These are phyloP conservation scores for Mycetomoellerius zeteki DNA, from an alignment of 1,140 invertebrate genomes.

Conservation along the genomic window DNA sequence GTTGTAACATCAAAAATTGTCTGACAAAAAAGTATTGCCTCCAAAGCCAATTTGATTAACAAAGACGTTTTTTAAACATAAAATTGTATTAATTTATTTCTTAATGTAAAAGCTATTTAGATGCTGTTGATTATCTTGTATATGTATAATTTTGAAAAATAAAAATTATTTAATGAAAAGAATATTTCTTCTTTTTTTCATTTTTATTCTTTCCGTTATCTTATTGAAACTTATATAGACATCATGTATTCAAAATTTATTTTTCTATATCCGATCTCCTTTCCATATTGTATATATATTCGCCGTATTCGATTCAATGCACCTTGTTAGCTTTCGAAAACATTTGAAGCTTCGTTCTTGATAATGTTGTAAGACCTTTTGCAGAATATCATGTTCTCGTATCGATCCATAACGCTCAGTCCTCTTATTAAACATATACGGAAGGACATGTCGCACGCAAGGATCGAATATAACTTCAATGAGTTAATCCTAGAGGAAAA, in stretches of 20 bases:
- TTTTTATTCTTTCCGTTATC: neutral
- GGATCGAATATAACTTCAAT: conserved; percentile 47
- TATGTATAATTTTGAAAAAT: neutral
- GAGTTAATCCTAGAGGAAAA: conserved; percentile 64
- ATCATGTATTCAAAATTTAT: conserved; percentile 18
- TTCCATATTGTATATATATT: neutral
- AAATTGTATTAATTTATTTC: neutral
- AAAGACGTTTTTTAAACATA: neutral
- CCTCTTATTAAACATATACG: conserved; percentile 65
- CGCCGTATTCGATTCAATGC: neutral
- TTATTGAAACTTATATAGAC: neutral
- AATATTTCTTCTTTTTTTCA: neutral
- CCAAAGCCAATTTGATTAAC: neutral
- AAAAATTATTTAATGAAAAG: conserved; percentile 1
- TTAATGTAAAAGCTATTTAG: neutral
- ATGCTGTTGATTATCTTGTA: neutral
- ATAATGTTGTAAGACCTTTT: neutral
- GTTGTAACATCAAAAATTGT: neutral
- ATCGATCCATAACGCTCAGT: neutral
- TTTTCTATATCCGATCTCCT: neutral
- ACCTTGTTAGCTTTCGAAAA: neutral
- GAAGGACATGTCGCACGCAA: conserved; percentile 12
- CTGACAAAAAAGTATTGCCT: neutral
- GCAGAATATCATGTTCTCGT: conserved; percentile 35
- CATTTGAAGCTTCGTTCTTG: neutral